Conservation (phyloP, 2,888 invertebrate genomes). For the Gibbula magus region DNA sequence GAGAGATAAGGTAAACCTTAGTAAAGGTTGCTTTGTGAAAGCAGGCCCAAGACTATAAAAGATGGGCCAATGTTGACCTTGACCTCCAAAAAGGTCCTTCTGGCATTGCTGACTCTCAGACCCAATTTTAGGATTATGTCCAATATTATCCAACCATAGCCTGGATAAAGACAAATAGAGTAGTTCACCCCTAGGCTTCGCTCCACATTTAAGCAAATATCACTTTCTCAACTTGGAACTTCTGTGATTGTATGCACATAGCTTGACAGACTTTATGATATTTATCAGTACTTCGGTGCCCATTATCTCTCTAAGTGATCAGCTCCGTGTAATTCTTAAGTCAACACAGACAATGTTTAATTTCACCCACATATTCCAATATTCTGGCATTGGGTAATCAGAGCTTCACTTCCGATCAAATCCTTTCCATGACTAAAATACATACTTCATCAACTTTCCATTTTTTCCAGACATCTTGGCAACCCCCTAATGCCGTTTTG, state of each 20-base stretch:
- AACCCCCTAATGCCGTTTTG: too few relatives aligned
- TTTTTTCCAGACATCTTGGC: too few relatives aligned
- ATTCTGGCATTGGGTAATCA: too few relatives aligned
- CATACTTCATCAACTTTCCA: too few relatives aligned
- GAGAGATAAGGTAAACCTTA: too few relatives aligned
- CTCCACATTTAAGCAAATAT: background rate
- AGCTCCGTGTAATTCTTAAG: background rate
- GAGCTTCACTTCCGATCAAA: too few relatives aligned
- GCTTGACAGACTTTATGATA: background rate
- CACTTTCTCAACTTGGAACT: background rate
- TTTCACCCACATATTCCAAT: background rate
- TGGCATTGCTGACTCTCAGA: background rate
- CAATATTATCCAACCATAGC: background rate
- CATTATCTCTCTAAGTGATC: background rate
- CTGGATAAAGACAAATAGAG: background rate
- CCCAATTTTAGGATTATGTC: background rate
- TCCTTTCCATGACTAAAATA: too few relatives aligned
- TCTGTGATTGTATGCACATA: background rate
- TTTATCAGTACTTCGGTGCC: background rate
- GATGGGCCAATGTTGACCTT: background rate
- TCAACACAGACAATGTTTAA: conserved; percentile 8
- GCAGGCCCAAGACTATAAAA: background rate
- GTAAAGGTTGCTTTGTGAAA: too few relatives aligned
- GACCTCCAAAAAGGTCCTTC: background rate
- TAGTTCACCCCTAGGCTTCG: background rate